Evolutionary conservation across 2,797 vertebrate species (phyloP), one percentile per base, ranked within the genome.

Genomic region (Myiotriccus ornatus): DNA sequence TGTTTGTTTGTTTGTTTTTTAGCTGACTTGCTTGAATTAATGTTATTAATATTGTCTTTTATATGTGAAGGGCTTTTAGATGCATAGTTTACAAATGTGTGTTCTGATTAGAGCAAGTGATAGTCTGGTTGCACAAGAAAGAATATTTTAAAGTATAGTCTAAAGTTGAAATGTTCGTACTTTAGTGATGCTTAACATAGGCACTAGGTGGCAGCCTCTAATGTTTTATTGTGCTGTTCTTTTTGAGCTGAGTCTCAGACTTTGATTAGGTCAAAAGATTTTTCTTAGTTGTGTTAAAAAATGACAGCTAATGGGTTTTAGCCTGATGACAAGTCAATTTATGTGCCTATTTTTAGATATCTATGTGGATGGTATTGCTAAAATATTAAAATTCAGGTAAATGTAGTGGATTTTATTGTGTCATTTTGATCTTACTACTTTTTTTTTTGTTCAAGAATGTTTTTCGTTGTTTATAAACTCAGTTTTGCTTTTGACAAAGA

Each of bases 191-290:
- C 46, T 70, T 81, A 69, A 59, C 18, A 8, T 24, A 27, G 43
- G 63, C 97, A 67, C 90, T 94, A 97, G 96, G 60, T 96, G 96
- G 96, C 97, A 97, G 74, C 78, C 65, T 88, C 4, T 73, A 16
- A 39, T 47, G 34, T 18, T 39, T 80, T 75, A 71, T 46, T 49
- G 30, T 37, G 32, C 14, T 88, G 14, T 71, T 69, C 50, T 49
- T 78, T 65, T 88, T 53, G 12, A 41, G 24, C n/a, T 57, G 67
- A 43, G 56, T 37, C 22, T 81, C 23, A 30, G 52, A n/a, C 67
- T 84, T 87, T 16, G 4, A 23, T 9, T 63, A 37, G 10, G 7
- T 53, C 27, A n/a, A 67, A 10, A 39, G 28, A 27, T 5, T 68
- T 90, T 90, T 84, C 68, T 18, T 84, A 60, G 11, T 15, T 30